Base-by-base conservation (phyloP, 53 echinoderm and acorn worm species). In the Echinarachnius parma region DNA sequence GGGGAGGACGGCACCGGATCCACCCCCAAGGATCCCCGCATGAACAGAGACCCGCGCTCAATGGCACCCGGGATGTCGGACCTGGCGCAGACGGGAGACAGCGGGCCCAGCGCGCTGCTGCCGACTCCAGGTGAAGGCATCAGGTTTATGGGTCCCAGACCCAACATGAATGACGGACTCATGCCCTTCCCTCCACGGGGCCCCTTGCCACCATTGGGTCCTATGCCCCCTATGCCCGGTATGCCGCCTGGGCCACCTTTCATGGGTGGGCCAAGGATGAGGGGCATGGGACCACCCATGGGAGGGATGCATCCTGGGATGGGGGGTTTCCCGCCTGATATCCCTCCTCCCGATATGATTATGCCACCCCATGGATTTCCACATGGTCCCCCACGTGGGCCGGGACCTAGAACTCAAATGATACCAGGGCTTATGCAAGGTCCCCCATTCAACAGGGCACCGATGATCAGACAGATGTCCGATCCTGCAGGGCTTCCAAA, bases 321-420 rank as follows among this genome's bases (percentile, higher is more conserved):
- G 24, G 83, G 80, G 39, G 66, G 66, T 15, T 80, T 61, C 45
- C 81, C 81, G 23, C 87, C 77, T 14, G 75, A 85, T 29, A 83
- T 86, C 70, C 77, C 78, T 14, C 80, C 67, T 21, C 88, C 59
- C 31, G 77, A 76, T 28, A 74, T 67, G 28, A 76, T 56, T 46
- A 65, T 65, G 55, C 27, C 4, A 55, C 82, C 13, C 44, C 75
- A 23, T 39, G 82, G 62, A 58, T n/a, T n/a, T n/a, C n/a, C n/a
- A n/a, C n/a, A n/a, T n/a, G n/a, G n/a, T n/a, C n/a, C n/a, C n/a
- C 63, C 65, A 29, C 75, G 45, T 46, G 46, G 53, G 48, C 82
- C 37, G 20, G 82, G 59, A 33, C 75, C 65, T 22, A 48, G 46
- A 21, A 31, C 64, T 14, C 37, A 27, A 30, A 66, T 78, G 66